These are phyloP conservation scores for Eulimnadia texana DNA, from an alignment of 1,140 invertebrate genomes.

Conservation along the genomic window DNA sequence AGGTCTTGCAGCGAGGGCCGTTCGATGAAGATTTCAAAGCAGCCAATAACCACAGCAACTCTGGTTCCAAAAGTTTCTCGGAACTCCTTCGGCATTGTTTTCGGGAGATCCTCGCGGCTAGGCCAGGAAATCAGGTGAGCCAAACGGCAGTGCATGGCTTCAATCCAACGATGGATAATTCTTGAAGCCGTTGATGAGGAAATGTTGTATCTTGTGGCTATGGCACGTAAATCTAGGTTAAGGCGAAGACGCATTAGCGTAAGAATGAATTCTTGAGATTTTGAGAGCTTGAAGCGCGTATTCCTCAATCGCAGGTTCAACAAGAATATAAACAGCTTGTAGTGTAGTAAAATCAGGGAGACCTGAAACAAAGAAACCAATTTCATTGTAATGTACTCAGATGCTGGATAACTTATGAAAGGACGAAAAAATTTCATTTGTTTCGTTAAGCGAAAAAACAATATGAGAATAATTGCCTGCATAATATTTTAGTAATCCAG, in stretches of 20 bases:
- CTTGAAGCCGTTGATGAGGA: not conserved
- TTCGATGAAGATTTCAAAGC: not conserved
- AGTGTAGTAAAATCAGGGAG: not conserved
- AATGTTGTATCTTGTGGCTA: not conserved
- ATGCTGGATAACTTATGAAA: too few relatives aligned
- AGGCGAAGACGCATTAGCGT: not conserved
- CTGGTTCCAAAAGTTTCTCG: not conserved
- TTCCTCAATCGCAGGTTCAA: not conserved
- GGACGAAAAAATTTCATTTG: too few relatives aligned
- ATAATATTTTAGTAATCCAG: too few relatives aligned
- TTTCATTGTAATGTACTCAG: too few relatives aligned
- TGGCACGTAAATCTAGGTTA: not conserved
- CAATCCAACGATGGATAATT: not conserved
- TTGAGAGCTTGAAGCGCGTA: not conserved
- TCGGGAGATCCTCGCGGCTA: not conserved
- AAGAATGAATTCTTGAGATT: not conserved
- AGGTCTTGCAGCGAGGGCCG: not conserved
- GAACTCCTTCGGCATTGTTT: not conserved
- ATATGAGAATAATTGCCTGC: too few relatives aligned
- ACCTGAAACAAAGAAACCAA: not conserved
- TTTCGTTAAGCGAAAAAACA: too few relatives aligned
- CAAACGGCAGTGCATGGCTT: not conserved
- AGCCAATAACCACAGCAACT: not conserved
- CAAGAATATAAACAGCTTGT: not conserved
- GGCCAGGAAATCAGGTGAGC: not conserved